These are phyloP conservation scores for Collichthys lucidus DNA, from an alignment of 2,113 vertebrate species.

Conservation along the genomic window DNA sequence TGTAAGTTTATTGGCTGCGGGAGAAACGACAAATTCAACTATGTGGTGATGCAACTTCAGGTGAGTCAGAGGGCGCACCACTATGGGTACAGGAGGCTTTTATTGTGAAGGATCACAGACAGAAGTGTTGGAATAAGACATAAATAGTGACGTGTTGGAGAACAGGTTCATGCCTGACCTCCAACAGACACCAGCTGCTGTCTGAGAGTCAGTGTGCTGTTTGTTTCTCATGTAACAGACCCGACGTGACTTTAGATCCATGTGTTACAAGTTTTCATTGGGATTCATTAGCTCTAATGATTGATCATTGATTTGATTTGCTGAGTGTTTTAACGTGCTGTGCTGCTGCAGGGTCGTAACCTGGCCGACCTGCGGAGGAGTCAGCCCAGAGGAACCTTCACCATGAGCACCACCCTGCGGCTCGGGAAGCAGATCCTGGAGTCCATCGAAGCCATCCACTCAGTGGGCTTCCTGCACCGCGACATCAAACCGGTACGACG, in stretches of 20 bases:
- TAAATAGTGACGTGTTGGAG: neutral
- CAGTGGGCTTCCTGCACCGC: constrained; percentile 96
- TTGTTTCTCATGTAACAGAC: no score
- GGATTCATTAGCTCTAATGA: no score
- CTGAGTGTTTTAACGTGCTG: no score
- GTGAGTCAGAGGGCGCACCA: constrained; percentile 74
- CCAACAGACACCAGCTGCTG: no score
- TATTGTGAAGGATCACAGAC: constrained; percentile 14
- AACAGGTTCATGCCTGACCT: no score
- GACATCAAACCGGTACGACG: constrained; percentile 96
- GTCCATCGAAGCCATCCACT: constrained; percentile 98
- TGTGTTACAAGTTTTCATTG: no score
- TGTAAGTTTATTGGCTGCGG: constrained; percentile 98
- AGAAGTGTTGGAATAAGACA: neutral
- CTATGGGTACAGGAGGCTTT: neutral
- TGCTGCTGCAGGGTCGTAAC: constrained; percentile 89
- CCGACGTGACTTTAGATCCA: no score
- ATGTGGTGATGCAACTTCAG: constrained; percentile 99
- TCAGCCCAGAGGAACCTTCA: constrained; percentile 96
- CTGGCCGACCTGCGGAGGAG: constrained; percentile 95
- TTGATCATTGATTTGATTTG: no score
- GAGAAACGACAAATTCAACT: constrained; percentile 98
- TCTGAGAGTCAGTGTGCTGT: no score
- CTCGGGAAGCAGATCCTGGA: constrained; percentile 98
- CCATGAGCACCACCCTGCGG: constrained; percentile 94